Percentiles rank a stretch among this genome's conserved stretches.
phyloP scores from a whole-genome alignment of 1,140 invertebrate genomes.

The Liolophura sinensis region DNA sequence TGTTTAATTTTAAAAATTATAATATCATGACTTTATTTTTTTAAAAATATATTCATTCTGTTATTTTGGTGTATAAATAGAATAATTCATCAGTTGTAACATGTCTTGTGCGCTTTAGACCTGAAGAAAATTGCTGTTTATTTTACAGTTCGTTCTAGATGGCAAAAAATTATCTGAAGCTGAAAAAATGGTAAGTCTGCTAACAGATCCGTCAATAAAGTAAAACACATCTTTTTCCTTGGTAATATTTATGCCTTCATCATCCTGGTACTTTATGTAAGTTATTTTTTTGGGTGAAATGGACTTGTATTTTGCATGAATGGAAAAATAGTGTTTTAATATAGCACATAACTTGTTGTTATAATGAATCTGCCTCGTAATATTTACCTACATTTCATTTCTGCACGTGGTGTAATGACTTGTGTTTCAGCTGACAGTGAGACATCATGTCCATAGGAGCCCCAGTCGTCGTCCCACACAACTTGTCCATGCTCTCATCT shows the following conservation, averaged over 20 bases:
- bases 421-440: slow-evolving; percentile 3
- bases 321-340: background rate
- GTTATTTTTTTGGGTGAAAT: slow-evolving; percentile 2
- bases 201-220: background rate
- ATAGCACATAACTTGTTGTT: slow-evolving; percentile 1
- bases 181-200: slow-evolving; percentile 18
- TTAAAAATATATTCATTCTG: too few species aligned
- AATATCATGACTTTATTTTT: too few species aligned
- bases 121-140: slow-evolving; percentile 1
- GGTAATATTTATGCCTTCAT: background rate
- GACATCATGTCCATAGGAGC: slow-evolving; percentile 2
- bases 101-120: background rate
- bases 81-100: too few species aligned
- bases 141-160: slow-evolving; percentile 26
- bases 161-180: slow-evolving; percentile 13
- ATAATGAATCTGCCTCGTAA: background rate
- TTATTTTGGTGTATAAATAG: too few species aligned
- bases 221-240: background rate
- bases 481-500: slow-evolving; percentile 7
- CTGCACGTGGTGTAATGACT: background rate
- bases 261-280: slow-evolving; percentile 2
- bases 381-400: background rate
- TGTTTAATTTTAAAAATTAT: too few species aligned
- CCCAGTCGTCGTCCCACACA: slow-evolving; percentile 14
- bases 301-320: slow-evolving; percentile 2